Base-by-base conservation (phyloP, 2,113 vertebrate species). In the Xyrauchen texanus region DNA sequence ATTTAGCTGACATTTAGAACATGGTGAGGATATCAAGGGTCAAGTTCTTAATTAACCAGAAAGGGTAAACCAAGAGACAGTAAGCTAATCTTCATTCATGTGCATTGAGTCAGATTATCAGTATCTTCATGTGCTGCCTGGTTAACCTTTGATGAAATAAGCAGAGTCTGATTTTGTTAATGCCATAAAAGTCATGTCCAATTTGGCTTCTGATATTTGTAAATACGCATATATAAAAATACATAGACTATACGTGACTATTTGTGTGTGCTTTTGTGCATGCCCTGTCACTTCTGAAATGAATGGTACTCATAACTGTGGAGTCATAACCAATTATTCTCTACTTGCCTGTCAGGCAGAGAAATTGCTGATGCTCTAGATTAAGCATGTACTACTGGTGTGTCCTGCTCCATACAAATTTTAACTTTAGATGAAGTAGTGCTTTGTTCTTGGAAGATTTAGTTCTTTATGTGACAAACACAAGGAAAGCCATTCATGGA, bases 311-410 rank as follows among this genome's bases (percentile, higher is more conserved):
- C 81, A 81, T 76, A 79, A 86, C 80, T 74, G 55, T 68, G 47
- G 60, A 72, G 68, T 76, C 79, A 79, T 78, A 78, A 82, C 82
- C 63, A 77, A 73, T 84, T 83, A 62, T 81, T 68, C 55, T 82
- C 53, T 16, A 9, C 57, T 52, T 70, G 76, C 79, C 53, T 78
- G 73, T 79, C 60, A 60, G 72, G 76, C 61, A 61, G 72, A 57
- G 66, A 80, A 85, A 77, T 55, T 65, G 83, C 80, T 82, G 83
- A 85, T 74, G n/a, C 72, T 62, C 57, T 55, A 51, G 55, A 77
- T 76, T 76, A 76, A 76, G 8, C 65, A 61, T 65, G 73, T 34
- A 65, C 5, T 9, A 13, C 8, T 57, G 21, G 7, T 10, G 51
- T 67, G 16, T 49, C 63, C 62, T 13, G 15, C 53, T 75, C 73